Conservation (phyloP, 1,140 invertebrate genomes). For the Nephotettix cincticeps region DNA sequence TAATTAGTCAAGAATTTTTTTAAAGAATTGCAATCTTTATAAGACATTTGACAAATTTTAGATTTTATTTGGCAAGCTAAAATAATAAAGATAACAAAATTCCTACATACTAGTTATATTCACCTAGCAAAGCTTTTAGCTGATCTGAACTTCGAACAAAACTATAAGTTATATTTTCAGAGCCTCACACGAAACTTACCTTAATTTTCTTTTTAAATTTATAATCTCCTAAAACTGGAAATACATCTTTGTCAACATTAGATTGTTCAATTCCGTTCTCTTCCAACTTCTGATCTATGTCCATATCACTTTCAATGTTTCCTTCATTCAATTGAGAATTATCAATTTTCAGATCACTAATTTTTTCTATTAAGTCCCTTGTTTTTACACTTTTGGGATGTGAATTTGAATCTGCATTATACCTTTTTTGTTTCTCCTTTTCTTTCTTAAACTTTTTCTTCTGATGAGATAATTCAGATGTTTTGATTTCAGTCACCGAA, state of each 20-base stretch:
- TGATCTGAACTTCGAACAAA: not conserved
- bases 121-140: not conserved
- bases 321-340: not conserved
- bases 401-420: no score
- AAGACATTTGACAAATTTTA: not conserved
- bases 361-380: not conserved
- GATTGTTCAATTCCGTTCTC: not conserved
- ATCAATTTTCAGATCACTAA: not conserved
- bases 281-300: not conserved
- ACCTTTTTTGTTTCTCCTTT: no score
- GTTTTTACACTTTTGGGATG: not conserved
- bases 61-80: not conserved
- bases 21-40: not conserved
- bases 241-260: not conserved
- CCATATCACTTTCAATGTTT: not conserved
- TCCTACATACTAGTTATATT: not conserved
- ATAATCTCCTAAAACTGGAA: conserved; percentile 31
- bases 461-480: no score
- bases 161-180: not conserved
- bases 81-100: not conserved
- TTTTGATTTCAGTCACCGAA: no score
- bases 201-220: conserved; percentile 31
- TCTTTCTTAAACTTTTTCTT: no score
- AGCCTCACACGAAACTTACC: not conserved
- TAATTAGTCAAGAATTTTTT: not conserved